Evolutionary conservation across 2,113 vertebrate species (phyloP).

Genomic region (Bagarius yarrelli): DNA sequence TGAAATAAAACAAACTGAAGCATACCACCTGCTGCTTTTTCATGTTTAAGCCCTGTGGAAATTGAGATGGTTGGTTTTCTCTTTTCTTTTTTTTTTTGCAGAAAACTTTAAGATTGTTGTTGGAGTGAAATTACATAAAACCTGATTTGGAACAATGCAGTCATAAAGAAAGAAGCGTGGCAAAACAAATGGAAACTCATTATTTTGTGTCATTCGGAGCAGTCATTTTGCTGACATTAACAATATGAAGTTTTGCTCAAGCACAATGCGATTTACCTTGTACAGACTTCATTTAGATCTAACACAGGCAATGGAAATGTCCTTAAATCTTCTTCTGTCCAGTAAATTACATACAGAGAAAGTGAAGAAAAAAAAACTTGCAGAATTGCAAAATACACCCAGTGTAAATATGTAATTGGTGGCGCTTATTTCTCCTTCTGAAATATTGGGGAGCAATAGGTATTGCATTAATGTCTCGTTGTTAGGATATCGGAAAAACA

Average conservation of each 20-base stretch:
- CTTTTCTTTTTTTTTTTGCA: not conserved
- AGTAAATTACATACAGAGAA: constrained; percentile 52
- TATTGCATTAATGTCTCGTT: constrained; percentile 74
- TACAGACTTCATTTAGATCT: constrained; percentile 67
- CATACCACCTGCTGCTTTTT: constrained; percentile 45
- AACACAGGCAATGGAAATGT: constrained; percentile 66
- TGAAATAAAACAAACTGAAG: constrained; percentile 14
- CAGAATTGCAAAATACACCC: constrained; percentile 73
- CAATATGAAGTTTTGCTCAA: constrained; percentile 63
- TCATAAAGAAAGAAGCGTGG: constrained; percentile 56
- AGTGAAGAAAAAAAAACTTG: constrained; percentile 54
- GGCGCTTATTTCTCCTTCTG: constrained; percentile 72
- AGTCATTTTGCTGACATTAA: constrained; percentile 67
- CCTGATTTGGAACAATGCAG: constrained; percentile 69
- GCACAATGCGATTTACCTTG: constrained; percentile 53
- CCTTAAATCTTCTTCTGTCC: constrained; percentile 57
- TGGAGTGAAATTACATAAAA: constrained; percentile 64
- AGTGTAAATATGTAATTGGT: constrained; percentile 78
- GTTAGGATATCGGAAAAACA: constrained; percentile 72
- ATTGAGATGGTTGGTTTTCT: constrained; percentile 48
- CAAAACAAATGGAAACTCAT: constrained; percentile 64
- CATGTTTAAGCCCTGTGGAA: constrained; percentile 58
- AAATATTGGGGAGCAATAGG: constrained; percentile 74
- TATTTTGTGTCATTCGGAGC: constrained; percentile 61
- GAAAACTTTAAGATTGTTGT: constrained; percentile 35